These are phyloP conservation scores for Ricordea florida DNA, from an alignment of 92 coral and sea anemone species.

Conservation along the genomic window DNA sequence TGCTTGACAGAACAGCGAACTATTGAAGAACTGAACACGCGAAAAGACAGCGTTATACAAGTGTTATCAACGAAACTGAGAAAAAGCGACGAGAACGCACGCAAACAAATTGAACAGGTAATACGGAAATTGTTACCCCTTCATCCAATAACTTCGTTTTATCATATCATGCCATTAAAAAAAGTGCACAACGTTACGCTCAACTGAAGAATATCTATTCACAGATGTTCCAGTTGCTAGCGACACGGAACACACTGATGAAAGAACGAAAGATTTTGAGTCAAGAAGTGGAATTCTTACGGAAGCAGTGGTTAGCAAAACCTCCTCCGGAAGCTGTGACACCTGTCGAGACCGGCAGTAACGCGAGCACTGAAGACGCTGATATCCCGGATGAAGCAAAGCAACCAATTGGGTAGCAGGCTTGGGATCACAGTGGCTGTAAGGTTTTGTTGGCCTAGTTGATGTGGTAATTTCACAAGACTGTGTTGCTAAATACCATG, in stretches of 20 bases:
- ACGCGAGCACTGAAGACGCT: conserved; percentile 57
- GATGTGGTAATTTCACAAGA: too few relatives aligned
- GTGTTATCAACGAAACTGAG: conserved; percentile 54
- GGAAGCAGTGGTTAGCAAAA: conserved; percentile 65
- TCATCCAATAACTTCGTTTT: neutral
- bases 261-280: conserved; percentile 83
- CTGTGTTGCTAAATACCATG: too few relatives aligned
- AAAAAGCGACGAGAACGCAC: conserved; percentile 54
- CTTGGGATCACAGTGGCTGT: too few relatives aligned
- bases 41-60: conserved; percentile 50
- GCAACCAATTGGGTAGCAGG: too few relatives aligned
- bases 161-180: too few relatives aligned
- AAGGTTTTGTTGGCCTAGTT: too few relatives aligned
- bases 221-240: conserved; percentile 83
- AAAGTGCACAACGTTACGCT: too few relatives aligned
- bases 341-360: conserved; percentile 76
- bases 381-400: too few relatives aligned
- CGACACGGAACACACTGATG: conserved; percentile 78
- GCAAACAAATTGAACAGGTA: conserved; percentile 80
- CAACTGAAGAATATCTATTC: neutral
- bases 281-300: conserved; percentile 79
- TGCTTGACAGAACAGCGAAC: neutral
- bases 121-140: neutral
- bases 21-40: neutral
- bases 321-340: conserved; percentile 52